Conservation (phyloP, 2,797 vertebrate genomes). For the Halcyon badia region DNA sequence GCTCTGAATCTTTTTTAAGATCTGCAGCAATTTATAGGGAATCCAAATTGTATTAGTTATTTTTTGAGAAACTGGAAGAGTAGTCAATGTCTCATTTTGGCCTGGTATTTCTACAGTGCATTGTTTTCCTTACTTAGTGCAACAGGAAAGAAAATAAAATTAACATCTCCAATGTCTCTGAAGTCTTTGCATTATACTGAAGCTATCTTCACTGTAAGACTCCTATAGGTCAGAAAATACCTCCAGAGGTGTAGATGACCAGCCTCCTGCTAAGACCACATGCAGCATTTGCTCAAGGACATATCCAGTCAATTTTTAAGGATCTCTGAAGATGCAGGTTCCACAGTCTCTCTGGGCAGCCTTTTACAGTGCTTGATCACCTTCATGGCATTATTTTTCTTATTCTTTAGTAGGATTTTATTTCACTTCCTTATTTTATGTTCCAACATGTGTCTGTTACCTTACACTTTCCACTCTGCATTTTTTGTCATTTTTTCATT, state of each 20-base stretch:
- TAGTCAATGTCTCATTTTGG: background rate
- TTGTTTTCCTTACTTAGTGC: background rate
- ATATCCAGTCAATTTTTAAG: background rate
- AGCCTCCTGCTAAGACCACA: background rate
- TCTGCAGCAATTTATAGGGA: background rate
- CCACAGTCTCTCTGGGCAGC: background rate
- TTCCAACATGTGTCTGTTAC: background rate
- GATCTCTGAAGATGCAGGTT: background rate
- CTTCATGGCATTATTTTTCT: background rate
- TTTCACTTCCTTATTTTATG: background rate
- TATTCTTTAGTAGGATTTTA: background rate
- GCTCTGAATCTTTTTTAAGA: background rate
- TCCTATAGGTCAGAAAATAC: background rate
- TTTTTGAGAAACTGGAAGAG: background rate
- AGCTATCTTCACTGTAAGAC: background rate
- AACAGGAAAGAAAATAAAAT: background rate
- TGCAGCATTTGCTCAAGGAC: background rate
- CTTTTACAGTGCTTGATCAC: background rate
- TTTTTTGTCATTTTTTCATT: background rate
- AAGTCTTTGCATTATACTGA: background rate
- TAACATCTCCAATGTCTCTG: background rate
- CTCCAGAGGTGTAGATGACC: background rate
- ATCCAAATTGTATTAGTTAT: background rate
- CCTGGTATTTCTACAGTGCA: background rate
- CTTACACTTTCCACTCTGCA: background rate